These are phyloP conservation scores for Dendroctonus valens DNA, from an alignment of 1,140 invertebrate species.

Conservation along the genomic window DNA sequence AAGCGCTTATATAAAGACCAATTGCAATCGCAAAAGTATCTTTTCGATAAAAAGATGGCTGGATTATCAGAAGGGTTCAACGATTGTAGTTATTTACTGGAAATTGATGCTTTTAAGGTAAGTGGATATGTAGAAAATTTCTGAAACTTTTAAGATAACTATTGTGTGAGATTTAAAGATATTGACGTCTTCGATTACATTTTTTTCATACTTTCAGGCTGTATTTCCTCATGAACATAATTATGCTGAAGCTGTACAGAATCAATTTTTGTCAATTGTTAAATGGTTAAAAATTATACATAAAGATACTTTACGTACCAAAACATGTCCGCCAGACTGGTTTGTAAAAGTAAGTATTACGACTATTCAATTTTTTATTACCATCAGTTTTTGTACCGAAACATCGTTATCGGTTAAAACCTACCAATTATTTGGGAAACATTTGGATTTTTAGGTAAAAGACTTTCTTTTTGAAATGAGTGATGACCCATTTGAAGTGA, in stretches of 20 bases:
- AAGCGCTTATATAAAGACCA: slow-evolving; percentile 19
- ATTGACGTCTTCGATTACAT: too few relatives aligned
- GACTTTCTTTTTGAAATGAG: slow-evolving; percentile 86
- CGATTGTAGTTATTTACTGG: slow-evolving; percentile 6
- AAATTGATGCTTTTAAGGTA: slow-evolving; percentile 29
- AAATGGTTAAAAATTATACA: slow-evolving; percentile 91
- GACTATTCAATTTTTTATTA: background rate
- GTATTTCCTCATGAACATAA: slow-evolving; percentile 76
- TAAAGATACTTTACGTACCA: slow-evolving; percentile 65
- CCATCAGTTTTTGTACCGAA: background rate
- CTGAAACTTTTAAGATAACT: background rate
- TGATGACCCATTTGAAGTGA: slow-evolving; percentile 98
- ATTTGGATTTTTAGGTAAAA: slow-evolving; percentile 59
- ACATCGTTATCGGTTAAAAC: background rate
- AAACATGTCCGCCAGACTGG: slow-evolving; percentile 78
- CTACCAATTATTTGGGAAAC: too few relatives aligned
- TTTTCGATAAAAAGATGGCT: slow-evolving; percentile 14
- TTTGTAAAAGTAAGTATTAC: slow-evolving; percentile 70
- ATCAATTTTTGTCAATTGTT: slow-evolving; percentile 84
- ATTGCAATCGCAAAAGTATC: slow-evolving; percentile 11
- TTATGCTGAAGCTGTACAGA: slow-evolving; percentile 90
- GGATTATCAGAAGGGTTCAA: slow-evolving; percentile 3
- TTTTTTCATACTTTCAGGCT: slow-evolving; percentile 50
- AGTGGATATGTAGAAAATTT: too few relatives aligned
- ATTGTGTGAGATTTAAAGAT: background rate